Percentiles rank a stretch among this genome's conserved stretches.
These are phyloP conservation scores for Idris sp. DNA, from an alignment of 1,140 invertebrate genomes.

Conservation along the genomic window DNA sequence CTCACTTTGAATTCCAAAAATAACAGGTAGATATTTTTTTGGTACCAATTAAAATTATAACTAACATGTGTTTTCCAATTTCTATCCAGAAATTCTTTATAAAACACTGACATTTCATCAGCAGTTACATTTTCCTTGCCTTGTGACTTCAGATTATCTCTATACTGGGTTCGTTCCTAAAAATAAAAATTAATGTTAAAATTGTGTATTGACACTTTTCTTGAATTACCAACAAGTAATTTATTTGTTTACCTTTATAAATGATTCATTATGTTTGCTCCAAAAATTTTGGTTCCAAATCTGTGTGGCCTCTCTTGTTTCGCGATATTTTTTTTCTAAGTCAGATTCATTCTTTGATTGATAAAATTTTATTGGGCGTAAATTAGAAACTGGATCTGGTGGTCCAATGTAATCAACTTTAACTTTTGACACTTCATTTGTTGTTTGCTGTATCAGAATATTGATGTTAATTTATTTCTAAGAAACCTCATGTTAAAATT, in stretches of 20 bases:
- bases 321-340: slow-evolving; percentile 82
- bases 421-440: slow-evolving; percentile 4
- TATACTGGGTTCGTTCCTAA: slow-evolving; percentile 84
- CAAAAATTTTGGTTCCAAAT: slow-evolving; percentile 91
- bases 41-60: slow-evolving; percentile 88
- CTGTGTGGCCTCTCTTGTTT: slow-evolving; percentile 83
- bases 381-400: slow-evolving; percentile 87
- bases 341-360: slow-evolving; percentile 81
- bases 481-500: no score
- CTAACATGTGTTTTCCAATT: slow-evolving; percentile 84
- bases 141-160: slow-evolving; percentile 77
- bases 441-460: slow-evolving; percentile 29
- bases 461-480: no score
- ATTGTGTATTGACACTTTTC: no score
- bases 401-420: slow-evolving; percentile 82
- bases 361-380: slow-evolving; percentile 84
- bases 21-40: slow-evolving; percentile 83
- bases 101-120: slow-evolving; percentile 92
- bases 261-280: slow-evolving; percentile 86
- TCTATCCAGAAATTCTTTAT: slow-evolving; percentile 88
- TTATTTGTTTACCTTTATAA: slow-evolving; percentile 76
- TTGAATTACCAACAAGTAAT: no score
- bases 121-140: slow-evolving; percentile 81
- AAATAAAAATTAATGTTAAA: slow-evolving; percentile 57
- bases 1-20: slow-evolving; percentile 80